Evolutionary conservation across 2,797 vertebrate genomes (phyloP), one percentile per base, ranked within the genome.

Genomic region (Typhlichthys eigenmanni): DNA sequence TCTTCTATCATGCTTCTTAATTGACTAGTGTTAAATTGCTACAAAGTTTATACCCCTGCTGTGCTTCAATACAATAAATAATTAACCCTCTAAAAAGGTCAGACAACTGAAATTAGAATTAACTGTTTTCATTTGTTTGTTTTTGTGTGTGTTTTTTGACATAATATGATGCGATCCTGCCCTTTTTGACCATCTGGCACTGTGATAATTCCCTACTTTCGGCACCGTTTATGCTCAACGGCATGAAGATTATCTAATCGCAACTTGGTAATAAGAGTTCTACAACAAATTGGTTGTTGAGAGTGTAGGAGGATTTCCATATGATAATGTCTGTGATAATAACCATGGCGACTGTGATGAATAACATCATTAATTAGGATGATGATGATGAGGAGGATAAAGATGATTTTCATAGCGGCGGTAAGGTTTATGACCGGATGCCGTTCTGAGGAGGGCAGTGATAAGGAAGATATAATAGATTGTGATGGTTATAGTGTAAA

Each of bases 51-150:
- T 89, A 87, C 82, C 75, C 72, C 80, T 68, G 69, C 85, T 83
- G 82, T 77, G 83, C 83, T 75, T 73, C 67, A 47, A 83, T 83
- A 81, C 89, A 88, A 87, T 90, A 88, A 88, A 91, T 89, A 88
- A 90, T 91, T 91, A 91, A 90, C 89, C 87, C 79, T 66, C 74
- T 73, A 83, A 87, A 88, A 88, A 87, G 89, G 89, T 88, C 86
- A 88, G 76, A 79, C 77, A 80, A 82, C 68, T 74, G 76, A 83
- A 90, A 89, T 90, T 87, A 88, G 82, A 84, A 80, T 78, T 49
- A 19, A 46, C 11, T 56, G 74, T 70, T 9, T 74, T 85, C 74
- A 77, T 74, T 69, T 12, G 62, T 67, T 69, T 56, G 74, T 70
- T 9, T 74, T 85, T 74, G 77, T 74, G 68, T 12, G 62, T 67